Evolutionary conservation across 2,888 invertebrate species (phyloP).

Genomic region (Syrista parreyssii): DNA sequence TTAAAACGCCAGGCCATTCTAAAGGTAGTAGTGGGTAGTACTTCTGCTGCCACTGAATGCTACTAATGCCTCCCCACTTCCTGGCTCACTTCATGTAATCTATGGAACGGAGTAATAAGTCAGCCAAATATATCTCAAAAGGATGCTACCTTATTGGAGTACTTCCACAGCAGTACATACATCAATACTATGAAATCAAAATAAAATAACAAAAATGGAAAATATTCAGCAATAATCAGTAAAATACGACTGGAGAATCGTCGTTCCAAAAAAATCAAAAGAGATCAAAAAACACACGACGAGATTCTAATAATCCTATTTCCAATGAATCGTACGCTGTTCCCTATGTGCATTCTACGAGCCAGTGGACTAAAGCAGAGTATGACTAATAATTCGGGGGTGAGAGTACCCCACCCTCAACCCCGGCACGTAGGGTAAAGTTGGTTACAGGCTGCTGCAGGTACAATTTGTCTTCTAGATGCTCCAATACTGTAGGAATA

Average conservation of each 20-base stretch:
- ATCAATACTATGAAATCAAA: neutral
- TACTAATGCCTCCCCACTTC: neutral
- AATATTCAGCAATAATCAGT: neutral
- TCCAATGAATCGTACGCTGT: neutral
- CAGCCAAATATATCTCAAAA: neutral
- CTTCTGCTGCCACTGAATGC: neutral
- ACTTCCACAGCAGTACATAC: neutral
- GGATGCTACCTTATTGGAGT: neutral
- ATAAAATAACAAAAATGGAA: neutral
- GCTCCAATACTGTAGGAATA: neutral
- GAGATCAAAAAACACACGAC: neutral
- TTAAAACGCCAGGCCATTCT: constrained; percentile 95
- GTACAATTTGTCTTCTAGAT: neutral
- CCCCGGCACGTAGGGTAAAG: constrained; percentile 4
- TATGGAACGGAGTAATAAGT: neutral
- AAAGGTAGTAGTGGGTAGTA: neutral
- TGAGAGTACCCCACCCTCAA: constrained; percentile 57
- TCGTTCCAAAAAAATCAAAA: neutral
- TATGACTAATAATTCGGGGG: constrained; percentile 62
- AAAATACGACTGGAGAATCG: neutral
- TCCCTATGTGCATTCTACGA: neutral
- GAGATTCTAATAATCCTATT: constrained; percentile 7
- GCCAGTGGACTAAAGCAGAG: constrained; percentile 25
- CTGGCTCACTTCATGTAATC: constrained; percentile 58
- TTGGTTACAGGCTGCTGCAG: neutral